phyloP scores from a whole-genome alignment of 2,888 invertebrate species.

The Agrilus mali region DNA sequence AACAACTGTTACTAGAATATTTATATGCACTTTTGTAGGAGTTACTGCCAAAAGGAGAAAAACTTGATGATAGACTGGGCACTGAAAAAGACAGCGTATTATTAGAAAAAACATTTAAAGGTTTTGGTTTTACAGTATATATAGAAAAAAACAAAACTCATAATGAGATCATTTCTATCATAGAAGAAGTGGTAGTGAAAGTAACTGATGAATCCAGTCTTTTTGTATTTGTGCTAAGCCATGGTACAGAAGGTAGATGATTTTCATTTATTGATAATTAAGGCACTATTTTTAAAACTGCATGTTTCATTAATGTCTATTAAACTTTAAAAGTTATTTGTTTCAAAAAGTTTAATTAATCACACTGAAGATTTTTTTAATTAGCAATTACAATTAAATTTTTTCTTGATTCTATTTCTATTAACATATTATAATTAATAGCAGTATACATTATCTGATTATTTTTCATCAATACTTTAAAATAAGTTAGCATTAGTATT shows the following conservation, averaged over 20 bases:
- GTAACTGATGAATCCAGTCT: conserved; percentile 28
- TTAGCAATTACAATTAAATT: too few species aligned
- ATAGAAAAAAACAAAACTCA: conserved; percentile 23
- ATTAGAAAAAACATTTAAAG: conserved; percentile 26
- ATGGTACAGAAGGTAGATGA: conserved; percentile 28
- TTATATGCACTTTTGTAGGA: conserved; percentile 18
- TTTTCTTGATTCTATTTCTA: too few species aligned
- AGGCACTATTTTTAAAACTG: neutral
- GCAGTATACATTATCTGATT: too few species aligned
- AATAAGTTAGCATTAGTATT: too few species aligned
- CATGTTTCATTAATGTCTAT: conserved; percentile 1
- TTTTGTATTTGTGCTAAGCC: conserved; percentile 34
- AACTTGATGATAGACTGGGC: conserved; percentile 28
- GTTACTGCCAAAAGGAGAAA: conserved; percentile 14
- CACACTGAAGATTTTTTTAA: too few species aligned
- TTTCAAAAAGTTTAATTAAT: too few species aligned
- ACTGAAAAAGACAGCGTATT: conserved; percentile 27
- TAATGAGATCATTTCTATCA: conserved; percentile 19
- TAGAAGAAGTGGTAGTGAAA: conserved; percentile 19
- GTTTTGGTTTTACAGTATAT: conserved; percentile 28
- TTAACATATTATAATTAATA: too few species aligned
- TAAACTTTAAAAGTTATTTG: neutral
- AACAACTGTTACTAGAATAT: conserved; percentile 4
- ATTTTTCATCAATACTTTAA: too few species aligned
- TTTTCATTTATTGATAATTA: conserved; percentile 2